A percentile compares a stretch with the other conserved stretches of the same genome.
Evolutionary conservation across 2,797 vertebrate genomes (phyloP).

Genomic region (Emydoidea blandingii): DNA sequence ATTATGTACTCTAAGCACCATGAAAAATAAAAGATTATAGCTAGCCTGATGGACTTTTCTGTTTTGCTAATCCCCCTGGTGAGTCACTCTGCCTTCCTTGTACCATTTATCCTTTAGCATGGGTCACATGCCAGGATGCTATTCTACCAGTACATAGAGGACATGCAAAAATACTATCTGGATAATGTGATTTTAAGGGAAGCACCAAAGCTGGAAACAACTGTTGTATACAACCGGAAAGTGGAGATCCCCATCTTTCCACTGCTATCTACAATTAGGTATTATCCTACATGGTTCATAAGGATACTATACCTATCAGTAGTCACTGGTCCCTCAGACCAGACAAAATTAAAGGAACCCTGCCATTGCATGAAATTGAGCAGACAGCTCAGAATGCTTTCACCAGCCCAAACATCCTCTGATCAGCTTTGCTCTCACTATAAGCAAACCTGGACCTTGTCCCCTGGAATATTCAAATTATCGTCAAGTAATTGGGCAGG

Average conservation of each 20-base stretch:
- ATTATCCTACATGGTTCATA: background rate
- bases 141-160: background rate
- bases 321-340: background rate
- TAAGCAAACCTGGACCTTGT: background rate
- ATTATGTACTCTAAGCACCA: slow-evolving; percentile 44
- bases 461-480: background rate
- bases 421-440: background rate
- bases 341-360: background rate
- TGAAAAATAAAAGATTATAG: slow-evolving; percentile 30
- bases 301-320: background rate
- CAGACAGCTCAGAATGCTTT: background rate
- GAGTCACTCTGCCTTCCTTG: slow-evolving; percentile 52
- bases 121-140: background rate
- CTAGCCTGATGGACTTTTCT: slow-evolving; percentile 11
- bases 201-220: background rate
- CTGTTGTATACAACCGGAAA: background rate
- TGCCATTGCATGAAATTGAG: background rate
- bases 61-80: background rate
- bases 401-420: background rate
- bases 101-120: slow-evolving; percentile 38
- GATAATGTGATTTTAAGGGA: background rate
- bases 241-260: background rate
- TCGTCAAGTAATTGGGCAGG: background rate
- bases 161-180: background rate
- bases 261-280: background rate